Base-by-base conservation (phyloP, 2,797 vertebrate genomes). In the Mastacembelus armatus region DNA sequence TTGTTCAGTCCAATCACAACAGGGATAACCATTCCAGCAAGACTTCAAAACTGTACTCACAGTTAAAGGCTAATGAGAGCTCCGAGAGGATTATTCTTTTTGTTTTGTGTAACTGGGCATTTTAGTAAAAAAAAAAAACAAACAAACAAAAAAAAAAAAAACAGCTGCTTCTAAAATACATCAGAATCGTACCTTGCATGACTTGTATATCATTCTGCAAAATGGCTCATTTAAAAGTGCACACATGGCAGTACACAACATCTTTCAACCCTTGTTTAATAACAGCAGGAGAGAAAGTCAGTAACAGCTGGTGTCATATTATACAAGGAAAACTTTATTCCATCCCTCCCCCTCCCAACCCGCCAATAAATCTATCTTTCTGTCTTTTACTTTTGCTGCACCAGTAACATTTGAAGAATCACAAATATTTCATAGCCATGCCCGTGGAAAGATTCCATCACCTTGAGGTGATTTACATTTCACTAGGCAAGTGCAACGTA, bases 401-500 rank as follows among this genome's bases (percentile, higher is more conserved):
- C 88, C 72, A 75, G 74, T 78, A 72, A 58, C 62, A 65, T 83
- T 81, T 78, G 70, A 78, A 64, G 77, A 87, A 84, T 83, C 78
- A 70, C 81, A 92, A 90, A 91, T 83, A 86, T 90, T 88, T 89
- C 83, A 81, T 80, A 33, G 74, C 56, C 27, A n/a, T 66, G 69
- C 45, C 70, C 32, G 67, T 55, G 82, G 81, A 85, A 72, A 71
- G 72, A 48, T 87, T 86, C 79, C 77, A 88, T 90, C 87, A 87
- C 78, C 73, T 86, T 62, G 59, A 66, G 75, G 38, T 78, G 43
- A 92, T 92, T 92, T 90, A 88, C 88, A 91, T 92, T 88, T 89
- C 77, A 83, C 81, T 77, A 70, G 77, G 66, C 78, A 55, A 75
- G 70, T 11, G 27, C 59, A 33, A 85, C 91, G 85, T 87, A 88